Evolutionary conservation across 2,888 invertebrate genomes (phyloP).

Genomic region (Hermodice carunculata): DNA sequence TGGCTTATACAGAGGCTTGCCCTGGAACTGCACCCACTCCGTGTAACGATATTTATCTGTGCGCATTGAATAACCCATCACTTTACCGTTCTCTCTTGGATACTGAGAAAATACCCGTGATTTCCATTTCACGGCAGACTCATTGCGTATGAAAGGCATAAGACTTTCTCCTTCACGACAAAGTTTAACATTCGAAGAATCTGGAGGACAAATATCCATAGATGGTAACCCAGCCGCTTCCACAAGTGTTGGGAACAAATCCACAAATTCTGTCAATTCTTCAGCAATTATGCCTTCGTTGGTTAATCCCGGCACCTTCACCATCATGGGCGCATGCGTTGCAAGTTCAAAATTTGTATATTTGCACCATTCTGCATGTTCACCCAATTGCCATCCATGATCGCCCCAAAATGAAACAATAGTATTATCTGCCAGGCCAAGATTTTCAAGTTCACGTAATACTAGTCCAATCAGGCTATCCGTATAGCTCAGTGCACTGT

Average conservation of each 20-base stretch:
- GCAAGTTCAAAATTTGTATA: conserved; percentile 29
- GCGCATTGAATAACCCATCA: conserved; percentile 47
- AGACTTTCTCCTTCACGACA: conserved; percentile 49
- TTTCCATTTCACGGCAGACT: conserved; percentile 31
- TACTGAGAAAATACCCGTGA: conserved; percentile 45
- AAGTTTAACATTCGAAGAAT: conserved; percentile 22
- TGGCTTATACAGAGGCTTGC: conserved; percentile 5
- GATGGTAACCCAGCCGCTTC: conserved; percentile 22
- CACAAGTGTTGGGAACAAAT: conserved; percentile 30
- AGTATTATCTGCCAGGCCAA: conserved; percentile 41
- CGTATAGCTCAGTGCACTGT: conserved; percentile 42
- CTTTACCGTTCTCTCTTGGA: conserved; percentile 2
- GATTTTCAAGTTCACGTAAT: conserved; percentile 31
- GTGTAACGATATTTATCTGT: conserved; percentile 46
- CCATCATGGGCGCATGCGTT: conserved; percentile 27
- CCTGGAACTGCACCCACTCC: conserved; percentile 42
- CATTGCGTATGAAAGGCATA: conserved; percentile 38
- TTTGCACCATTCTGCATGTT: conserved; percentile 33
- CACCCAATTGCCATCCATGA: conserved; percentile 51
- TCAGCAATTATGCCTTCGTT: background rate
- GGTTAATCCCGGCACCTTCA: conserved; percentile 21
- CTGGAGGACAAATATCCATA: conserved; percentile 12
- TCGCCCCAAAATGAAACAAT: conserved; percentile 49
- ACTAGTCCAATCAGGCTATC: conserved; percentile 43
- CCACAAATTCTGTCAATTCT: conserved; percentile 24